phyloP scores from a whole-genome alignment of 2,888 invertebrate genomes.

The Platycheirus rosarum region DNA sequence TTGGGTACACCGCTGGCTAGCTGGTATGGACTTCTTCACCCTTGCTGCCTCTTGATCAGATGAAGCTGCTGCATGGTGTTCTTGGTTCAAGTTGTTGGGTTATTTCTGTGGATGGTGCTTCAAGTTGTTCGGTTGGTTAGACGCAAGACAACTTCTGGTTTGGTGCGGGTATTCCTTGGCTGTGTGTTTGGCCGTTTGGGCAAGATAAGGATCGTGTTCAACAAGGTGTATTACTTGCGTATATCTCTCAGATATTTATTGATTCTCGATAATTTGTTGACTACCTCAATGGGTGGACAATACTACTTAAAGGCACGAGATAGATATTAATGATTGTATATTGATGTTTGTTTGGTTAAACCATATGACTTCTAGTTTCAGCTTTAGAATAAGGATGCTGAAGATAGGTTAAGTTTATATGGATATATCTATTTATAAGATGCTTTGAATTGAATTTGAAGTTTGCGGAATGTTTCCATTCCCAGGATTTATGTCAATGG shows the following conservation, averaged over 20 bases:
- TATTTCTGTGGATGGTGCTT: conserved; percentile 37
- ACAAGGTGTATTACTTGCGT: conserved; percentile 82
- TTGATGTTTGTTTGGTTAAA: conserved; percentile 36
- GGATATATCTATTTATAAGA: too few species aligned
- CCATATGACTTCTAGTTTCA: neutral
- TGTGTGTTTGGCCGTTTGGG: conserved; percentile 36
- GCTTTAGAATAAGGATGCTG: too few species aligned
- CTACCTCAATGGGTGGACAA: conserved; percentile 82
- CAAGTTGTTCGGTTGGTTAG: conserved; percentile 28
- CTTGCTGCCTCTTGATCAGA: neutral
- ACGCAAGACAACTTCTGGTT: conserved; percentile 60
- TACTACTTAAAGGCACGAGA: conserved; percentile 74
- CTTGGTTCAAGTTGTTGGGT: conserved; percentile 54
- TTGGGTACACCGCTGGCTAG: conserved; percentile 49
- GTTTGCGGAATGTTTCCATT: too few species aligned
- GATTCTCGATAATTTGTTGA: conserved; percentile 82
- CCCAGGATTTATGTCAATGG: too few species aligned
- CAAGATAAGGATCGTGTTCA: conserved; percentile 83
- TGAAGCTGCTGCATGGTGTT: neutral
- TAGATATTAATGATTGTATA: conserved; percentile 72
- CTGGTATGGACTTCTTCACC: conserved; percentile 5
- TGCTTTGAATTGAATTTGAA: too few species aligned
- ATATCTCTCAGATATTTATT: conserved; percentile 81
- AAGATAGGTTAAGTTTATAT: too few species aligned
- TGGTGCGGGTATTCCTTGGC: conserved; percentile 22